phyloP scores from a whole-genome alignment of 2,888 invertebrate species.

The Omphaloscelis lunosa region DNA sequence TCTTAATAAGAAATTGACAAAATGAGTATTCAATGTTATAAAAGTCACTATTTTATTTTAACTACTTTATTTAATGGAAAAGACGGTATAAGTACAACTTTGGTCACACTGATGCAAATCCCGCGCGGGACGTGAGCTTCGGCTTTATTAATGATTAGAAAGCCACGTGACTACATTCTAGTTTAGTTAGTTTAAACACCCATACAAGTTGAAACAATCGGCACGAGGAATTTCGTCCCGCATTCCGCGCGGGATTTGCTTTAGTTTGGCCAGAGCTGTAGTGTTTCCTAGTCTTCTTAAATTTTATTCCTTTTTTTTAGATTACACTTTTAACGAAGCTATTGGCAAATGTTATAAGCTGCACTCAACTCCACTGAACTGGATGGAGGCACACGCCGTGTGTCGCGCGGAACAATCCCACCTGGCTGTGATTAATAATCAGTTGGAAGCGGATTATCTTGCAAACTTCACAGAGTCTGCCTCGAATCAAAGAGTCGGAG shows the following conservation, averaged over 20 bases:
- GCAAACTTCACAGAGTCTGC: not conserved
- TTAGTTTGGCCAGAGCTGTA: no score
- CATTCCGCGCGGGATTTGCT: not conserved
- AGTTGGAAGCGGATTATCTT: conserved; percentile 44
- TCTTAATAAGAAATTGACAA: no score
- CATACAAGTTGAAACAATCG: not conserved
- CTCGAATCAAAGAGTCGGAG: conserved; percentile 1
- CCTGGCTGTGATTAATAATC: conserved; percentile 76
- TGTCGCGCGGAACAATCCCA: conserved; percentile 80
- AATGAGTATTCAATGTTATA: not conserved
- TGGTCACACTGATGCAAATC: no score
- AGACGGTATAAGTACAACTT: no score
- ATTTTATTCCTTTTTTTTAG: not conserved
- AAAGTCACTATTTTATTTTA: not conserved
- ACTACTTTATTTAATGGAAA: no score
- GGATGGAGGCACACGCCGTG: conserved; percentile 73
- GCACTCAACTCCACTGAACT: conserved; percentile 73
- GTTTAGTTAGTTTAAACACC: no score
- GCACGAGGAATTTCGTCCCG: not conserved
- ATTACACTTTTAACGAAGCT: conserved; percentile 71
- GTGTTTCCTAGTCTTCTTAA: not conserved
- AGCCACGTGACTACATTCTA: no score
- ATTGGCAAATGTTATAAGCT: conserved; percentile 81
- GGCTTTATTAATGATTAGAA: no score
- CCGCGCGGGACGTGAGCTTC: no score